These are phyloP conservation scores for Harpalus rufipes DNA, from an alignment of 2,888 invertebrate genomes.

Conservation along the genomic window DNA sequence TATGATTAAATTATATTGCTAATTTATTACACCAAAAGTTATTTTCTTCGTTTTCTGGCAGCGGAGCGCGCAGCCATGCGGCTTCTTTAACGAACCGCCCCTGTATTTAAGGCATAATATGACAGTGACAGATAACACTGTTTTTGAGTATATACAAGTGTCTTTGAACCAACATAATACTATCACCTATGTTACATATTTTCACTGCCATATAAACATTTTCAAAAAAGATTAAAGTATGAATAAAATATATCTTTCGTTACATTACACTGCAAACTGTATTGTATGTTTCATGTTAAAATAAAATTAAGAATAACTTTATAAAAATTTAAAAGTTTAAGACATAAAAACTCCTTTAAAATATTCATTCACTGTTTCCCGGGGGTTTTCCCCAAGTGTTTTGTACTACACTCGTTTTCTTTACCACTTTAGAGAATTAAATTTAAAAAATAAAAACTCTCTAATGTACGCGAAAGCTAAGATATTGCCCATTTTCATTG, in stretches of 20 bases:
- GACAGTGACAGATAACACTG: too few species aligned
- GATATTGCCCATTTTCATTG: slow-evolving; percentile 5
- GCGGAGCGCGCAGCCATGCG: too few species aligned
- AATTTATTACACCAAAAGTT: too few species aligned
- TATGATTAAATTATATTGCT: too few species aligned
- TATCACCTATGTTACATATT: too few species aligned
- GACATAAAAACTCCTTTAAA: slow-evolving; percentile 14
- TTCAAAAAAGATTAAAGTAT: neutral
- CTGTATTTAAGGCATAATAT: too few species aligned
- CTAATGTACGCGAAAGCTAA: neutral
- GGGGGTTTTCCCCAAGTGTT: neutral
- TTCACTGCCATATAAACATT: too few species aligned
- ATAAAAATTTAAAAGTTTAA: slow-evolving; percentile 16
- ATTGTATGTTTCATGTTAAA: slow-evolving; percentile 3
- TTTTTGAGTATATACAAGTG: too few species aligned
- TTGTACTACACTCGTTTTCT: neutral
- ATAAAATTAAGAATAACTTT: slow-evolving; percentile 22
- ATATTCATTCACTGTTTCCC: slow-evolving; percentile 11
- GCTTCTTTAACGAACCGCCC: too few species aligned
- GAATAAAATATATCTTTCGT: neutral
- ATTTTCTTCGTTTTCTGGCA: too few species aligned
- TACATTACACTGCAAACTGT: neutral
- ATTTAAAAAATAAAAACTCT: slow-evolving; percentile 1
- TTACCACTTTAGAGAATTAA: slow-evolving; percentile 16
- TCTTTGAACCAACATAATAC: too few species aligned